These are phyloP conservation scores for Apamea sordens DNA, from an alignment of 2,888 invertebrate species.

Conservation along the genomic window DNA sequence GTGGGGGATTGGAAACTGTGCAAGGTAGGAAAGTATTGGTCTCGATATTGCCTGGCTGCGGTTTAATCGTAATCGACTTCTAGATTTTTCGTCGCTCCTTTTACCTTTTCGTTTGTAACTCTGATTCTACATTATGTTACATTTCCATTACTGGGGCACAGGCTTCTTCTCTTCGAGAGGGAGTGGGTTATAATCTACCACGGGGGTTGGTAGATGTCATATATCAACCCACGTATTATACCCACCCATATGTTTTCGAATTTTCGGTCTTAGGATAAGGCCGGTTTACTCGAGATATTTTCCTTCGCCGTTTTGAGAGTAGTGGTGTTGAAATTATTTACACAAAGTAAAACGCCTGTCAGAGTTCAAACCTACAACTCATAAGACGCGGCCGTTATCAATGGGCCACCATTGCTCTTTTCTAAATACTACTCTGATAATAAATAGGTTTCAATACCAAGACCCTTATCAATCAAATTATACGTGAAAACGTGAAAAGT, in stretches of 20 bases:
- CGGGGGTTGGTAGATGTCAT: too few species aligned
- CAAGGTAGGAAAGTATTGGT: conserved; percentile 34
- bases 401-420: background rate
- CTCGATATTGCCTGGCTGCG: conserved; percentile 33
- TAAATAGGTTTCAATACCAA: background rate
- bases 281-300: background rate
- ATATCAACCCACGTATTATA: too few species aligned
- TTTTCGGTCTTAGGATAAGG: background rate
- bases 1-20: conserved; percentile 47
- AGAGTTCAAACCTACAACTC: background rate
- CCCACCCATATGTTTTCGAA: background rate
- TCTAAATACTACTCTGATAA: background rate
- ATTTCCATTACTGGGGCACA: background rate
- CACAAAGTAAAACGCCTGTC: background rate
- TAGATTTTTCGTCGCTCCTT: conserved; percentile 2
- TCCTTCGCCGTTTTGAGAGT: background rate
- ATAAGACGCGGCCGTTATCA: background rate
- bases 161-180: too few species aligned
- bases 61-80: conserved; percentile 39
- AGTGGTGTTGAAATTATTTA: background rate
- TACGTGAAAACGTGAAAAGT: conserved; percentile 16
- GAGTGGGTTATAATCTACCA: too few species aligned
- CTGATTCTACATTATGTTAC: background rate
- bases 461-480: conserved; percentile 16
- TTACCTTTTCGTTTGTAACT: background rate